These are phyloP conservation scores for Acanthurus lineatus DNA, from an alignment of 2,797 vertebrate genomes.

Conservation along the genomic window DNA sequence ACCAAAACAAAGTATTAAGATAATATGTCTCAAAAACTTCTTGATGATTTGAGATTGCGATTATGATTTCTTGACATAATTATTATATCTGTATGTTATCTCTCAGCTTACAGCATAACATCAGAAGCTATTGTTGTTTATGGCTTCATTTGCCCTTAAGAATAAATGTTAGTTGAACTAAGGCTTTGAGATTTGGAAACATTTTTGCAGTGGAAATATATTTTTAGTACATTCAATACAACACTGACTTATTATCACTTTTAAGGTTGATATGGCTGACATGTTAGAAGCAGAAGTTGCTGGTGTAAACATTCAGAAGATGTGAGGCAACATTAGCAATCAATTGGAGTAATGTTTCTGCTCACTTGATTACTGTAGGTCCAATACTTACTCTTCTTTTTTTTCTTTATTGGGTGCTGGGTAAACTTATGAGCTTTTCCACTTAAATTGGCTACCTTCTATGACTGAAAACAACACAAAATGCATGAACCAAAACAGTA, in stretches of 20 bases:
- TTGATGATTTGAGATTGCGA: not conserved
- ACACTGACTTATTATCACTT: not conserved
- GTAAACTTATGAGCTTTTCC: not conserved
- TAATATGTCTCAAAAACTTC: not conserved
- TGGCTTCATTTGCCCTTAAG: not conserved
- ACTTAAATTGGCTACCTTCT: not conserved
- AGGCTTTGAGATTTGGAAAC: not conserved
- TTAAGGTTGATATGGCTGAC: not conserved
- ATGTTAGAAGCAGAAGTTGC: not conserved
- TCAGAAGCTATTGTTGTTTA: constrained; percentile 1
- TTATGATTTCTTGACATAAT: not conserved
- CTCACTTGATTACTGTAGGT: too few relatives aligned
- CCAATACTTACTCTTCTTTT: not conserved
- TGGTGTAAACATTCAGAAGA: not conserved
- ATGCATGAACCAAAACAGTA: not conserved
- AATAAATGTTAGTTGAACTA: not conserved
- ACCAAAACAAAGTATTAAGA: constrained; percentile 5
- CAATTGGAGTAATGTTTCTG: not conserved
- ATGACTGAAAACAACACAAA: not conserved
- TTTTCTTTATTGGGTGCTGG: not conserved
- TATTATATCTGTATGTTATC: not conserved
- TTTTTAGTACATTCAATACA: not conserved
- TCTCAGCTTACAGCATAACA: not conserved
- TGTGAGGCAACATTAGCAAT: not conserved
- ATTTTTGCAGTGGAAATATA: too few relatives aligned